These are phyloP conservation scores for Ochotona curzoniae DNA, from an alignment of 2,113 vertebrate genomes.

Conservation along the genomic window DNA sequence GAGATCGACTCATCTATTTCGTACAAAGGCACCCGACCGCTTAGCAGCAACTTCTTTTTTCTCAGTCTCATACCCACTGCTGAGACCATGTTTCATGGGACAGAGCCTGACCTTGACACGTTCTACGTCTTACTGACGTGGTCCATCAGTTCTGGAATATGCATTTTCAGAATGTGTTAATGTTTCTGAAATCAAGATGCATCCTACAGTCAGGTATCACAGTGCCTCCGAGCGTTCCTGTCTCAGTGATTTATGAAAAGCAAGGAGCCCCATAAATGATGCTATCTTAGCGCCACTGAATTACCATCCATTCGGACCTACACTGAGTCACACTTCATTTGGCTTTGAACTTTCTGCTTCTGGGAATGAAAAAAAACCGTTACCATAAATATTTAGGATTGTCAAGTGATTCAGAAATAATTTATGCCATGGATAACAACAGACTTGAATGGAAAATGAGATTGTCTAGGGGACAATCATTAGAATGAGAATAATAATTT, in stretches of 20 bases:
- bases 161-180: not conserved
- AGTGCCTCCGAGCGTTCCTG: not conserved
- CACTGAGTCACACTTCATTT: conserved; percentile 41
- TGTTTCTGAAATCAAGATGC: conserved; percentile 38
- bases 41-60: not conserved
- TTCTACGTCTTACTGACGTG: not conserved
- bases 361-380: conserved; percentile 24
- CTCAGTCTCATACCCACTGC: not conserved
- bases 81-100: not conserved
- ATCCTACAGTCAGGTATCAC: not conserved
- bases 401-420: conserved; percentile 46
- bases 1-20: not conserved
- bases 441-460: conserved; percentile 56
- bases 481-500: conserved; percentile 8
- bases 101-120: not conserved
- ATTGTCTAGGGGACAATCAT: conserved; percentile 8
- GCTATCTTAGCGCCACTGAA: not conserved
- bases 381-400: conserved; percentile 55
- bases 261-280: not conserved
- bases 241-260: not conserved
- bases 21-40: not conserved
- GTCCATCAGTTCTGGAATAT: not conserved
- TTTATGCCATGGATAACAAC: conserved; percentile 26
- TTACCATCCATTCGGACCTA: conserved; percentile 37
- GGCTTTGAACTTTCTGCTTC: conserved; percentile 49